Conservation (phyloP, 2,797 vertebrate genomes). For the Anabas testudineus region DNA sequence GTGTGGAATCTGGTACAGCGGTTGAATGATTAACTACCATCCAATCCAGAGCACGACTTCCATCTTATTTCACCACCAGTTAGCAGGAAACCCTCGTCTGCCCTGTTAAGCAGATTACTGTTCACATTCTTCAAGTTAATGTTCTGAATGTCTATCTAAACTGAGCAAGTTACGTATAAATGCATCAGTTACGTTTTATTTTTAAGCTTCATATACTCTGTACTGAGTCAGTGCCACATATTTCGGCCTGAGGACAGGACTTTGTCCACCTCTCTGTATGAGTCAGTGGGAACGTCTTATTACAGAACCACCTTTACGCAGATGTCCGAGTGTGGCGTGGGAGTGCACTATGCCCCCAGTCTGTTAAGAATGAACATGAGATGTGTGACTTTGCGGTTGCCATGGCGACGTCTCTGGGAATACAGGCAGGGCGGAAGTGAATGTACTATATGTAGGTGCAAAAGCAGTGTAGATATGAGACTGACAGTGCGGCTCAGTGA, state of each 20-base stretch:
- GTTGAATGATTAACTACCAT: constrained; percentile 66
- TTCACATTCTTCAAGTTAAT: background rate
- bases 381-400: constrained; percentile 71
- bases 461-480: constrained; percentile 26
- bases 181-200: background rate
- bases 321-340: constrained; percentile 56
- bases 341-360: constrained; percentile 48
- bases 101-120: background rate
- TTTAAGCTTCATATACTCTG: background rate
- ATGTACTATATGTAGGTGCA: constrained; percentile 47
- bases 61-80: constrained; percentile 12
- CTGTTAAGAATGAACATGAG: constrained; percentile 50
- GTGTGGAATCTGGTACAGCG: constrained; percentile 55
- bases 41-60: background rate
- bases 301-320: constrained; percentile 54
- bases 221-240: constrained; percentile 5
- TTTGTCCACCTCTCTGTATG: constrained; percentile 42
- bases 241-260: constrained; percentile 42
- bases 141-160: background rate
- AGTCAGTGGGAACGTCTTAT: constrained; percentile 42
- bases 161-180: background rate
- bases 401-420: constrained; percentile 58
- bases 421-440: constrained; percentile 57
- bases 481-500: constrained; percentile 41
- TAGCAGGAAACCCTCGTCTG: constrained; percentile 11